Base-by-base conservation (phyloP, 2,888 invertebrate species). In the Eristalis pertinax region DNA sequence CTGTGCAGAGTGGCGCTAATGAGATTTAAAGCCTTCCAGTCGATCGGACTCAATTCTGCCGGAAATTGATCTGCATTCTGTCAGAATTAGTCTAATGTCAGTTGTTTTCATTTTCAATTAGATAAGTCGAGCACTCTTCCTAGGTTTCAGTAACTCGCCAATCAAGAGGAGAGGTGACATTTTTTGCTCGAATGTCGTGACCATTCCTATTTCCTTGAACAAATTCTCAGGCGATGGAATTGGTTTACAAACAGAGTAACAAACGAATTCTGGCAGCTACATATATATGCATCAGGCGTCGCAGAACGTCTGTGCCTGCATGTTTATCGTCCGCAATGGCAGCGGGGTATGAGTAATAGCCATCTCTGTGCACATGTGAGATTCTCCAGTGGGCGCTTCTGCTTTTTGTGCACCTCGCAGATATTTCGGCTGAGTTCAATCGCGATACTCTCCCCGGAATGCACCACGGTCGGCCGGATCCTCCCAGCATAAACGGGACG, bases 371-470 rank as follows among this genome's bases (percentile, higher is more conserved):
- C 82, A 70, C 65, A 82, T 38, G 56, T 58, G 58, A 67, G 81
- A 77, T 64, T 84, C 68, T 41, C 58, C 74, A 65, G 74, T 65
- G 64, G 77, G 73, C 69, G 82, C 86, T 75, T 86, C 82, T 86
- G 82, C 86, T 77, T 82, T 74, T 62, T 74, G 86, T 86, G 78
- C 86, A 82, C 65, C 69, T 86, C 69, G 73, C 82, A 86, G 83
- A 86, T 83, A 86, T 82, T 86, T 86, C 86, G 86, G 86, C 72
- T 64, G 60, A 86, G 82, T 82, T 86, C 78, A 86, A 82, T 82
- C 86, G 82, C 70, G 70, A 82, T 82, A 56, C 22, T 82, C 70
- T 43, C 60, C 41, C 82, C 43, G 43, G 86, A 82, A 82, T 82
- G 70, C 63, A 69, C 64, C 77, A 38, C 77, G 73, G 50, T 63